These are phyloP conservation scores for Gephyroberyx darwinii DNA, from an alignment of 2,797 vertebrate genomes.

Conservation along the genomic window DNA sequence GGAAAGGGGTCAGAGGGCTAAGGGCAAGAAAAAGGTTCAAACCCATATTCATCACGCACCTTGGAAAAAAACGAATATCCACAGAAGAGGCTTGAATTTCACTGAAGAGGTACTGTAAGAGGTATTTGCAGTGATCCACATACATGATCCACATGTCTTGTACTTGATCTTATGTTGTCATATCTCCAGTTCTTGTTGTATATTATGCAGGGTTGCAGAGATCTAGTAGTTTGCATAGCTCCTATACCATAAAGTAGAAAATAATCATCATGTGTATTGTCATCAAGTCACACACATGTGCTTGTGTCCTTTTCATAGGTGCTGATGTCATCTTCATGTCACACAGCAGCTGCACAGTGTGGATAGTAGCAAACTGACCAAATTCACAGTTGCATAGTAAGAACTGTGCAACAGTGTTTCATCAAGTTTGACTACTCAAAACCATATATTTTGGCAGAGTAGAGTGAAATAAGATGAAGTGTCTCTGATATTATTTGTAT, in stretches of 20 bases:
- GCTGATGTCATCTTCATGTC: neutral
- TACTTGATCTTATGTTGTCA: constrained; percentile 4
- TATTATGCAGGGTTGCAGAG: constrained; percentile 1
- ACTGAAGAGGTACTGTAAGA: constrained; percentile 11
- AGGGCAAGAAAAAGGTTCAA: constrained; percentile 32
- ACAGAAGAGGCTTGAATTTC: constrained; percentile 45
- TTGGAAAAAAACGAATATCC: constrained; percentile 32
- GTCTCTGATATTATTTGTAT: neutral
- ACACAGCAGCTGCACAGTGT: too few relatives aligned
- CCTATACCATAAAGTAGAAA: too few relatives aligned
- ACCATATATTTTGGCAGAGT: neutral
- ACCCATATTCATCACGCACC: constrained; percentile 28
- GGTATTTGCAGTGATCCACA: neutral
- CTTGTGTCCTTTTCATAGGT: neutral
- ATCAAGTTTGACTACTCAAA: neutral
- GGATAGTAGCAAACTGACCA: too few relatives aligned
- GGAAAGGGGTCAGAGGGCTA: constrained; percentile 40
- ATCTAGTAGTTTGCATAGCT: neutral
- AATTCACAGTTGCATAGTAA: too few relatives aligned
- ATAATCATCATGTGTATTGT: neutral
- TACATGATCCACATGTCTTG: neutral
- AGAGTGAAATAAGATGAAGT: neutral
- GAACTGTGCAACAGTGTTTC: too few relatives aligned
- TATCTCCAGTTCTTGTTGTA: neutral
- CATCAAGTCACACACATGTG: neutral